Percentiles rank a stretch among this genome's conserved stretches.
These are phyloP conservation scores for Neolamprologus modestus DNA, from an alignment of 2,113 vertebrate species.

Conservation along the genomic window DNA sequence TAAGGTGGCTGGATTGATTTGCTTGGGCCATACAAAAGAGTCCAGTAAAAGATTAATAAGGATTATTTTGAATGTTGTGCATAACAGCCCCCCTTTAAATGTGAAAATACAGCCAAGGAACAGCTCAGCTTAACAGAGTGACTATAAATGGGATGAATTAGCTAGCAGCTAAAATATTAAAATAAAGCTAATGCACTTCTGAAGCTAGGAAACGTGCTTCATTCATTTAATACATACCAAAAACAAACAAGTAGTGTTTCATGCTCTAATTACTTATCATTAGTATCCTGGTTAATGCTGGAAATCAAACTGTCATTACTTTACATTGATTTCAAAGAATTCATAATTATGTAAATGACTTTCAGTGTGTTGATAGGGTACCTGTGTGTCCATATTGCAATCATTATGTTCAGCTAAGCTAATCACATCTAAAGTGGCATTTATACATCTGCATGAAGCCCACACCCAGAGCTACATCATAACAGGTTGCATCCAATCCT, in stretches of 20 bases:
- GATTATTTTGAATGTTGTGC: neutral
- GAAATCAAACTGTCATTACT: neutral
- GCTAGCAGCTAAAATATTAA: neutral
- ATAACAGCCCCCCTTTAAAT: neutral
- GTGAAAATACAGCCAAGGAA: neutral
- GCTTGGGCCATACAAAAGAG: accelerated
- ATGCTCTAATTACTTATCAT: neutral
- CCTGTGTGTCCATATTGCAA: neutral
- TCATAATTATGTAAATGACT: neutral
- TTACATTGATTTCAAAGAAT: neutral
- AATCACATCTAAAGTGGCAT: neutral
- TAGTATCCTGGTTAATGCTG: neutral
- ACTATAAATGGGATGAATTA: neutral
- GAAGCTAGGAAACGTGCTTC: neutral
- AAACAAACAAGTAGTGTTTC: neutral
- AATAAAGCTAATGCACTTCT: neutral
- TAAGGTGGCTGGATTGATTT: neutral
- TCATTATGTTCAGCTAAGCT: neutral
- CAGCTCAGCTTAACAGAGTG: neutral
- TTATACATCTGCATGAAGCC: neutral
- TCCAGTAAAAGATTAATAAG: neutral
- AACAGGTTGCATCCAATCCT: neutral
- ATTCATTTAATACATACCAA: neutral
- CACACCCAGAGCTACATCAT: accelerated
- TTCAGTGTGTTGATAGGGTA: neutral